These are phyloP conservation scores for Calephelis virginiensis DNA, from an alignment of 1,140 invertebrate genomes.

Conservation along the genomic window DNA sequence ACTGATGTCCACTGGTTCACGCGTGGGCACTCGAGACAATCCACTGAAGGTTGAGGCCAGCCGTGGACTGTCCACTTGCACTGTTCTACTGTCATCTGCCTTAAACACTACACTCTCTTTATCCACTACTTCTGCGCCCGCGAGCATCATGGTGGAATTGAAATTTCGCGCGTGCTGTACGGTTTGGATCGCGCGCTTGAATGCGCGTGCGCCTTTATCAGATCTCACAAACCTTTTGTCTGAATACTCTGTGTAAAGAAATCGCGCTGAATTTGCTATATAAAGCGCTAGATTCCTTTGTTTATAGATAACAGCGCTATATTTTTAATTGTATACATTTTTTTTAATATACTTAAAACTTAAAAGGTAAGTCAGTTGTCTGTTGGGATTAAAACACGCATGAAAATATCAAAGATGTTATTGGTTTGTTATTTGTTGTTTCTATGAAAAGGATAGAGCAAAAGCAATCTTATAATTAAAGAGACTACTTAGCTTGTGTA, in stretches of 20 bases:
- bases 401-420: no score
- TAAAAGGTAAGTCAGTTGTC: no score
- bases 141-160: conserved; percentile 60
- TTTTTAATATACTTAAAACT: no score
- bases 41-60: conserved; percentile 26
- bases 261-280: no score
- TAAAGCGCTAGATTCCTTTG: no score
- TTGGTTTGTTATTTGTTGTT: no score
- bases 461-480: no score
- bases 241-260: conserved; percentile 6
- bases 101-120: conserved; percentile 50
- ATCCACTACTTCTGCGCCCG: conserved; percentile 62
- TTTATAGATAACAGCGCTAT: no score
- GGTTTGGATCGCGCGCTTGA: conserved; percentile 39
- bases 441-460: no score
- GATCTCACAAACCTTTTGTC: conserved; percentile 46
- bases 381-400: no score
- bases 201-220: conserved; percentile 42
- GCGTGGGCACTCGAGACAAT: conserved; percentile 72
- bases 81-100: conserved; percentile 30
- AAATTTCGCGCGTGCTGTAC: conserved; percentile 42
- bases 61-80: conserved; percentile 23
- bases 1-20: conserved; percentile 83
- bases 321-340: no score
- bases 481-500: no score